Conservation (phyloP, 2,113 vertebrate species). For the Dasyprocta punctata region DNA sequence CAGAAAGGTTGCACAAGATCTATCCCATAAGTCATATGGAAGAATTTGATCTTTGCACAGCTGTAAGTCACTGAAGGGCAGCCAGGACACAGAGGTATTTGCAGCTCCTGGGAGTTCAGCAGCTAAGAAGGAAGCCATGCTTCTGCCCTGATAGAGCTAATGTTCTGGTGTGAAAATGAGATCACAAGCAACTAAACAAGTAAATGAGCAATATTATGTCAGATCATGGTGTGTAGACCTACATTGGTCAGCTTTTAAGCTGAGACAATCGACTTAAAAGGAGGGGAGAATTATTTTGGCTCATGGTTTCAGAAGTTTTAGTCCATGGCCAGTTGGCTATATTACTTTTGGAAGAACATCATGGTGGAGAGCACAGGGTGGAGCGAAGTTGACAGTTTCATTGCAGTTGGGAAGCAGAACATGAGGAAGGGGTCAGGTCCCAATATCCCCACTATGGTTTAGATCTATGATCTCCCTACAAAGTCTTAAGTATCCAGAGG, state of each 20-base stretch:
- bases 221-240: not conserved
- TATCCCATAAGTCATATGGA: not conserved
- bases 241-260: not conserved
- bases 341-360: not conserved
- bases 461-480: not conserved
- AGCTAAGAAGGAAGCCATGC: not conserved
- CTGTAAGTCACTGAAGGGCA: too few relatives aligned
- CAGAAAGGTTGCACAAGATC: rapidly evolving
- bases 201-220: not conserved
- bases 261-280: not conserved
- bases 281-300: not conserved
- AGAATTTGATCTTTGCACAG: not conserved
- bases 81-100: not conserved
- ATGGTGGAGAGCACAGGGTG: not conserved
- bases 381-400: not conserved
- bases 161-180: not conserved
- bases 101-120: not conserved
- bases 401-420: not conserved
- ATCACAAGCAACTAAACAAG: not conserved
- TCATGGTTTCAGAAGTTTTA: not conserved
- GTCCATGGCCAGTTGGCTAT: not conserved
- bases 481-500: not conserved
- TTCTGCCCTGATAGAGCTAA: not conserved
- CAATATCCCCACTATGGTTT: not conserved
- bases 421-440: not conserved